These are phyloP conservation scores for Philaenus spumarius DNA, from an alignment of 1,140 invertebrate genomes.

Conservation along the genomic window DNA sequence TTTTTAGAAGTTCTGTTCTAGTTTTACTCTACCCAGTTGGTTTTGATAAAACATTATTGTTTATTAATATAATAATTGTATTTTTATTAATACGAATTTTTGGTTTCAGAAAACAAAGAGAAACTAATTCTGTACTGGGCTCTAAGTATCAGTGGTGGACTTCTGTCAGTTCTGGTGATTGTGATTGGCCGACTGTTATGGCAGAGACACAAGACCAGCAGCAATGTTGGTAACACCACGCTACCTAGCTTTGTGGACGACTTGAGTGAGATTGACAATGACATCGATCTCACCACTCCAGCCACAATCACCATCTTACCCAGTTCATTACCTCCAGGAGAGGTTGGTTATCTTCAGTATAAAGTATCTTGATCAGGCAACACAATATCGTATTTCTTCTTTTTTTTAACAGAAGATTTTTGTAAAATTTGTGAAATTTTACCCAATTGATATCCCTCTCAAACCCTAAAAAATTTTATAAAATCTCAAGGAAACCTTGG, in stretches of 20 bases:
- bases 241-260: constrained; percentile 62
- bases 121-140: constrained; percentile 71
- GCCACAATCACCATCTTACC: constrained; percentile 26
- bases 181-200: constrained; percentile 57
- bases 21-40: too few relatives aligned
- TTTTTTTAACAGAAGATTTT: too few relatives aligned
- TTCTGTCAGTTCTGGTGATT: constrained; percentile 58
- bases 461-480: too few relatives aligned
- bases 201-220: constrained; percentile 49
- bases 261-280: constrained; percentile 63
- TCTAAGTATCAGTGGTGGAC: constrained; percentile 57
- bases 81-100: neutral
- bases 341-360: constrained; percentile 24
- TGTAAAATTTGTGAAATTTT: too few relatives aligned
- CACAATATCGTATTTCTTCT: too few relatives aligned
- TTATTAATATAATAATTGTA: too few relatives aligned
- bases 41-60: too few relatives aligned
- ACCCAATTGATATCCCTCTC: too few relatives aligned
- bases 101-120: constrained; percentile 62
- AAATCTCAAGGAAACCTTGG: too few relatives aligned
- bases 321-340: constrained; percentile 20
- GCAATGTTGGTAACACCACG: constrained; percentile 48
- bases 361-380: too few relatives aligned
- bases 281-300: constrained; percentile 49
- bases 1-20: too few relatives aligned